Evolutionary conservation across 2,797 vertebrate genomes (phyloP).

Genomic region (Galago senegalensis): DNA sequence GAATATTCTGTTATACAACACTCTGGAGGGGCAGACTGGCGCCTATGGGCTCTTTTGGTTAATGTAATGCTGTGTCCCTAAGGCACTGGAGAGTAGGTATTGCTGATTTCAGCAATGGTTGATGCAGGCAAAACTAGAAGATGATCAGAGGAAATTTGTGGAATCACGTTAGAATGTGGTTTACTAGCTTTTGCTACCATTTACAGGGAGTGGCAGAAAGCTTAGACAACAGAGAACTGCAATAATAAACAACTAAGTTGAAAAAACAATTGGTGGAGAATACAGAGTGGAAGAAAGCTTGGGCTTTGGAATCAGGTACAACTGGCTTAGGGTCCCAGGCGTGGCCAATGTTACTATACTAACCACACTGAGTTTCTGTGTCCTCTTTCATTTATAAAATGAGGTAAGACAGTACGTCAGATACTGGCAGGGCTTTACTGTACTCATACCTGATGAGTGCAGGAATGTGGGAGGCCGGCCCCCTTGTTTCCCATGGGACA

Average conservation of each 20-base stretch:
- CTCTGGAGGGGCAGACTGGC: not conserved
- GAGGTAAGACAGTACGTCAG: not conserved
- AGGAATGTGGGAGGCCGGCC: not conserved
- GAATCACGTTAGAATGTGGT: not conserved
- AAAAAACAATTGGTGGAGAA: not conserved
- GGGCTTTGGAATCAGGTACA: not conserved
- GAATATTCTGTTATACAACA: not conserved
- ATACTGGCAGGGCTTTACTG: not conserved
- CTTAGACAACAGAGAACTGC: not conserved
- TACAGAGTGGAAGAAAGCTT: not conserved
- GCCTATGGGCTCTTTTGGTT: not conserved
- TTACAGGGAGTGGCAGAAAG: not conserved
- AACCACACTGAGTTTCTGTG: not conserved
- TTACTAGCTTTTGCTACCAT: not conserved
- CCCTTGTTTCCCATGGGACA: not conserved
- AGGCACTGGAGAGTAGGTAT: not conserved
- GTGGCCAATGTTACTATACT: not conserved
- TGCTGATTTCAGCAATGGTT: not conserved
- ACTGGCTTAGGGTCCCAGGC: accelerated
- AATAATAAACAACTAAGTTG: not conserved
- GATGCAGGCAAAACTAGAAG: not conserved
- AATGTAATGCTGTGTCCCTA: not conserved
- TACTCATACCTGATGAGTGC: not conserved
- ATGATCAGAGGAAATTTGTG: not conserved
- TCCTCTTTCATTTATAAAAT: not conserved